phyloP scores from a whole-genome alignment of 2,113 vertebrate genomes.

The Patagioenas fasciata region DNA sequence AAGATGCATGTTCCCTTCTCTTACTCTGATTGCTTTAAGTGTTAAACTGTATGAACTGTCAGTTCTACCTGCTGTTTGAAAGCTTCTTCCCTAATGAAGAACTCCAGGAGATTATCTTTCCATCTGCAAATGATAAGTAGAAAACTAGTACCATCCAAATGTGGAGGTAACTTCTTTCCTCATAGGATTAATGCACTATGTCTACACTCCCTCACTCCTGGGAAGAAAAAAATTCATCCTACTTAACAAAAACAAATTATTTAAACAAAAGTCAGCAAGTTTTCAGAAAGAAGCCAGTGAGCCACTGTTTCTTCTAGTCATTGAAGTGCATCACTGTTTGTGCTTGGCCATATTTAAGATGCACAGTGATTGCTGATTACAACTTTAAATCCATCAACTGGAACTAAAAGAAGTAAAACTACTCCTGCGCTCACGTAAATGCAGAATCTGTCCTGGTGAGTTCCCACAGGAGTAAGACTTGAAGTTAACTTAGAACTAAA shows the following conservation, averaged over 20 bases:
- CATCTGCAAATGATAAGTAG: not conserved
- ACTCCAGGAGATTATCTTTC: not conserved
- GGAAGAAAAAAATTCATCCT: not conserved
- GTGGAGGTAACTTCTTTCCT: not conserved
- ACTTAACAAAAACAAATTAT: not conserved
- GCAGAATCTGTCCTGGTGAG: not conserved
- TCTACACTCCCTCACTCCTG: not conserved
- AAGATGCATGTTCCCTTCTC: conserved; percentile 52
- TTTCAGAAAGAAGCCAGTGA: not conserved
- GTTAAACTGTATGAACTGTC: conserved; percentile 28
- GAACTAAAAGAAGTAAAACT: not conserved
- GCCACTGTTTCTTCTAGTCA: not conserved
- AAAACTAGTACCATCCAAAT: not conserved
- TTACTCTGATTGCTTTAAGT: not conserved
- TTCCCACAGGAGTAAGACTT: not conserved
- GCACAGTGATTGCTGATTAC: not conserved
- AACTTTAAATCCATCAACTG: not conserved
- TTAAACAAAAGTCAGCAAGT: not conserved
- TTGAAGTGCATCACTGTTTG: not conserved
- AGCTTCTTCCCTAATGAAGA: not conserved
- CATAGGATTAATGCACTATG: not conserved
- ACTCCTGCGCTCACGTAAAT: not conserved
- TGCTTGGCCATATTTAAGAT: not conserved
- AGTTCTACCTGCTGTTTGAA: conserved; percentile 32
- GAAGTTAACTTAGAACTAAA: not conserved